Conservation (phyloP, 35 echinoderm and acorn worm species). For the Apostichopus japonicus region DNA sequence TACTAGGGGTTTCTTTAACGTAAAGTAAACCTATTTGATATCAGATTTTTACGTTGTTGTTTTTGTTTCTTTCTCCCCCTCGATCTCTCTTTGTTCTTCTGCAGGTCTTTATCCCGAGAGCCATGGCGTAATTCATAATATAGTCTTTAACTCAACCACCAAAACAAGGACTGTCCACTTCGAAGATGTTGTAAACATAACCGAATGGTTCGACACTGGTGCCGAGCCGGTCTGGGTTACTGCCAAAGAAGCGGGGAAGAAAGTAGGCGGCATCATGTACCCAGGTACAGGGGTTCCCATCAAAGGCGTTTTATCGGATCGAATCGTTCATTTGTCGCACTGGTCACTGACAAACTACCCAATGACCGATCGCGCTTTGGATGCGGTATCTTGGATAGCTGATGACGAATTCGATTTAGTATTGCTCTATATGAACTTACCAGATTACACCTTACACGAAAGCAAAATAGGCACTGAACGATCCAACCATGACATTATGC, state of each 20-base stretch:
- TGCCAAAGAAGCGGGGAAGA: constrained; percentile 72
- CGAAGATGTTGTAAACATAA: constrained; percentile 68
- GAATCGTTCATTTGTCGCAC: constrained; percentile 30
- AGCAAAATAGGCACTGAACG: constrained; percentile 59
- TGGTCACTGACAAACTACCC: constrained; percentile 30
- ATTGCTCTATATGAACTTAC: constrained; percentile 72
- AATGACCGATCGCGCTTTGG: constrained; percentile 55
- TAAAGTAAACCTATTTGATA: too few species aligned
- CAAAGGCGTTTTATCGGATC: constrained; percentile 59
- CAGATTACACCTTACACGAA: constrained; percentile 78
- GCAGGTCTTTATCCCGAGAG: constrained; percentile 85
- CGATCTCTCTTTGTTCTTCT: not conserved
- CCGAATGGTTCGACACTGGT: constrained; percentile 75
- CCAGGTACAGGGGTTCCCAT: constrained; percentile 80
- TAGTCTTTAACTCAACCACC: constrained; percentile 59
- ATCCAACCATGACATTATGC: constrained; percentile 21
- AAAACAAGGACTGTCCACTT: constrained; percentile 45
- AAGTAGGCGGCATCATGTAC: constrained; percentile 81
- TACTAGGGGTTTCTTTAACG: too few species aligned
- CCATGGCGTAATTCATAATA: constrained; percentile 83
- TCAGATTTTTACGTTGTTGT: too few species aligned
- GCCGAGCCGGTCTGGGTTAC: constrained; percentile 95
- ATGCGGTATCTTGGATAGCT: constrained; percentile 69
- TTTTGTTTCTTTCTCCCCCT: too few species aligned
- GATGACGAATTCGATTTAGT: constrained; percentile 81